Evolutionary conservation across 2,888 invertebrate genomes (phyloP).

Genomic region (Drosophila colorata): DNA sequence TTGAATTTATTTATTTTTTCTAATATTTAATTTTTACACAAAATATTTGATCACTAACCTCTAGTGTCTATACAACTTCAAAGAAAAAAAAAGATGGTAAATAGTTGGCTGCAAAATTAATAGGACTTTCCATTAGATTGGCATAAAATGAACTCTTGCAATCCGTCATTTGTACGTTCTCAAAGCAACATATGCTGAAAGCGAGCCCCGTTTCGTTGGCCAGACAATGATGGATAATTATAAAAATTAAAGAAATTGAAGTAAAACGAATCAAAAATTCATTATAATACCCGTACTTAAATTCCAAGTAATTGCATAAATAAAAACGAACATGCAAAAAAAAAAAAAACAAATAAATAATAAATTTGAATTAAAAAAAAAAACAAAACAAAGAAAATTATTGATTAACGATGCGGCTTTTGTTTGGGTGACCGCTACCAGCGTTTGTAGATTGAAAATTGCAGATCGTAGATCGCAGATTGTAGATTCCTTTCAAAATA

Average conservation of each 20-base stretch:
- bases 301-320: conserved; percentile 56
- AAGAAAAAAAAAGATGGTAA: too few species aligned
- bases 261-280: conserved; percentile 49
- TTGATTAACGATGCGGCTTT: conserved; percentile 59
- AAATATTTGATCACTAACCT: too few species aligned
- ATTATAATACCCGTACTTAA: conserved; percentile 51
- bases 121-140: background rate
- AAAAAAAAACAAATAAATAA: conserved; percentile 18
- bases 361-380: background rate
- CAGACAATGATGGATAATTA: conserved; percentile 43
- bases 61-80: too few species aligned
- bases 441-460: conserved; percentile 22
- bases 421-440: conserved; percentile 23
- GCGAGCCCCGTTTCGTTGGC: conserved; percentile 14
- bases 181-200: conserved; percentile 4
- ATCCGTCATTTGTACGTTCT: conserved; percentile 1
- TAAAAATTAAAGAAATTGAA: conserved; percentile 45
- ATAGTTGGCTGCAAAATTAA: background rate
- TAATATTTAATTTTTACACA: too few species aligned
- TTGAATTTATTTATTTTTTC: too few species aligned
- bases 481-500: conserved; percentile 64
- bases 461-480: conserved; percentile 10
- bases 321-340: conserved; percentile 40
- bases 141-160: background rate
- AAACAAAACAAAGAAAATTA: conserved; percentile 8